Base-by-base conservation (phyloP, 2,797 vertebrate genomes). In the Mormyrops attenuatus region DNA sequence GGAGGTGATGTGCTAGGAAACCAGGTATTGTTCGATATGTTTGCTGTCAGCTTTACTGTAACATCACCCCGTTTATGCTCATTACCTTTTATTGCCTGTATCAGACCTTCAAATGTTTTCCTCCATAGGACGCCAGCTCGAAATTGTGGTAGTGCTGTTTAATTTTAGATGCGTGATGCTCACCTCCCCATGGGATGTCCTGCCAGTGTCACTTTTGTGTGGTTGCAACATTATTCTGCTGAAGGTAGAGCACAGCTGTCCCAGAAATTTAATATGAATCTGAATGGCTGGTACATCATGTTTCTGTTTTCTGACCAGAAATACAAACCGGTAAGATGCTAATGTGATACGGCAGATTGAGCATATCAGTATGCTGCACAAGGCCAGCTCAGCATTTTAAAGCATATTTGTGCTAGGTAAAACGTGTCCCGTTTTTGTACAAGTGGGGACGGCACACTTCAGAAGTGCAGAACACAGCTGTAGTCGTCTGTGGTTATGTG, bases 81-180 rank as follows among this genome's bases (percentile, higher is more conserved):
- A 26, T 53, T 22, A 82, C 6, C 20, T 47, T 82, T 20, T 47
- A 47, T 47, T 82, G 77, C 41, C 77, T 82, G 17, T 9, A 47
- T 47, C 77, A 44, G 77, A 44, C 77, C 77, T 82, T 82, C 20
- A 82, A 1, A 82, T 82, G 41, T 82, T 82, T 47, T 82, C 41
- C n/a, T 47, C 41, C 20, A n/a, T 47, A 47, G 17, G 20, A 82
- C 1, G 41, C 17, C 41, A 47, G 41, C 41, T 82, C 5, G 44
- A 11, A 82, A 82, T 47, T 47, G 77, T 82, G 20, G 41, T 82
- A 82, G 77, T 47, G 17, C 77, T 44, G 77, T 47, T 82, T 82
- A 82, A 82, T 82, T 82, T 82, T 82, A n/a, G 77, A 80, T 47
- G 77, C 22, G 77, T 82, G 41, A 82, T 82, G 41, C n/a, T 82